Conservation (phyloP, 2,797 vertebrate species). For the Buphagus erythrorhynchus region DNA sequence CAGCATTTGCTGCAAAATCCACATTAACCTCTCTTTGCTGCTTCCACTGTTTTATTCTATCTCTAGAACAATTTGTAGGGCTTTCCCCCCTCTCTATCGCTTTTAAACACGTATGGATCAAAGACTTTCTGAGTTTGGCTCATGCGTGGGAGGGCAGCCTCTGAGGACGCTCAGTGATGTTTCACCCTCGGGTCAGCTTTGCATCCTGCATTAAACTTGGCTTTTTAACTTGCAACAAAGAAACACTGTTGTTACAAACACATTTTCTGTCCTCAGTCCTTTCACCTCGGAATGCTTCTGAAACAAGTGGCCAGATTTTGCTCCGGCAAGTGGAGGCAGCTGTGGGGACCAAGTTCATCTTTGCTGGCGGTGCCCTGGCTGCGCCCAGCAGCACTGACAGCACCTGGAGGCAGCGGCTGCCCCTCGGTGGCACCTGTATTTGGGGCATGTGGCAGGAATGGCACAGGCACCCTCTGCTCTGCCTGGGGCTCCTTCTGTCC, state of each 20-base stretch:
- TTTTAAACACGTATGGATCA: neutral
- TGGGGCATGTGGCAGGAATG: rapidly evolving
- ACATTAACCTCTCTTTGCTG: neutral
- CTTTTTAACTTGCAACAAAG: slow-evolving; percentile 38
- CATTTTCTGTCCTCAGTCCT: neutral
- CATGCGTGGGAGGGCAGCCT: neutral
- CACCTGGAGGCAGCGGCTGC: neutral
- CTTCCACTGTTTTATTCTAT: neutral
- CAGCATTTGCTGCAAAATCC: neutral
- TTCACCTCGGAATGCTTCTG: neutral
- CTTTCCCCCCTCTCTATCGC: neutral
- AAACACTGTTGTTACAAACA: slow-evolving; percentile 6
- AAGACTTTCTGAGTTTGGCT: neutral
- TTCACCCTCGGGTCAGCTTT: slow-evolving; percentile 50
- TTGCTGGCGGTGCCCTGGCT: rapidly evolving
- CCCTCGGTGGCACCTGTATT: neutral
- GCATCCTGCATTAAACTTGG: neutral
- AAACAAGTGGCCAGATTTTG: neutral
- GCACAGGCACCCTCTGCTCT: neutral
- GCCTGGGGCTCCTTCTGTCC: neutral
- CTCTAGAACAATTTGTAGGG: neutral
- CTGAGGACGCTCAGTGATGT: neutral
- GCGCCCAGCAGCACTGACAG: neutral
- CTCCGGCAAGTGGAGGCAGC: rapidly evolving
- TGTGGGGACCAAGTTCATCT: rapidly evolving